phyloP scores from a whole-genome alignment of 1,140 invertebrate species.

The Temnothorax longispinosus region DNA sequence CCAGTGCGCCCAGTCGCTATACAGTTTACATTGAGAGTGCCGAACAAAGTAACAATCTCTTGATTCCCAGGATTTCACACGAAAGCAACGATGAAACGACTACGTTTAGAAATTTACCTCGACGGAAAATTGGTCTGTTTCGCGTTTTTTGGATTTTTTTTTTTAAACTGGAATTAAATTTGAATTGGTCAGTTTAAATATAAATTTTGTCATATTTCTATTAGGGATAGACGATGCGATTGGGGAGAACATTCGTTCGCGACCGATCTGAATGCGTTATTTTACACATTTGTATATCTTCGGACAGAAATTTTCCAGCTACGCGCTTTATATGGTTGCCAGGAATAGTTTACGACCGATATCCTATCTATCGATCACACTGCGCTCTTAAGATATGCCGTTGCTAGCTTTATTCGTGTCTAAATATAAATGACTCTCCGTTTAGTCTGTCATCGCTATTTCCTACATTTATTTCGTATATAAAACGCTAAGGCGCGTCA shows the following conservation, averaged over 20 bases:
- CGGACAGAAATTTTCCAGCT: background rate
- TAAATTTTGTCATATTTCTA: background rate
- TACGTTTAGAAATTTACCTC: background rate
- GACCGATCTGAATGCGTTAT: background rate
- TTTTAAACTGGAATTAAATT: background rate
- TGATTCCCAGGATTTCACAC: background rate
- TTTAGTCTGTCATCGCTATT: constrained; percentile 32
- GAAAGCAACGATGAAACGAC: background rate
- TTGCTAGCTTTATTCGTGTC: constrained; percentile 14
- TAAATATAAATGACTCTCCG: constrained; percentile 43
- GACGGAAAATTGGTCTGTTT: background rate
- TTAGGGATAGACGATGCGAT: background rate
- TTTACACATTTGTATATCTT: background rate
- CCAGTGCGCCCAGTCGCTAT: background rate
- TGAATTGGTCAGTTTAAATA: background rate
- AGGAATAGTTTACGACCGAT: constrained; percentile 37
- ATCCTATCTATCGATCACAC: constrained; percentile 50
- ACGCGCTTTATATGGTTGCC: background rate
- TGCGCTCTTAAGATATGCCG: constrained; percentile 5
- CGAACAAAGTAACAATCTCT: background rate
- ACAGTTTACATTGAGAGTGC: constrained; percentile 10
- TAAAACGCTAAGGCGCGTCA: background rate
- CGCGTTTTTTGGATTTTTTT: background rate
- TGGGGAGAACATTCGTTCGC: background rate
- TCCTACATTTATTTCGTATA: constrained; percentile 1